Conservation (phyloP, 2,113 vertebrate species). For the Megaceryle maxima region DNA sequence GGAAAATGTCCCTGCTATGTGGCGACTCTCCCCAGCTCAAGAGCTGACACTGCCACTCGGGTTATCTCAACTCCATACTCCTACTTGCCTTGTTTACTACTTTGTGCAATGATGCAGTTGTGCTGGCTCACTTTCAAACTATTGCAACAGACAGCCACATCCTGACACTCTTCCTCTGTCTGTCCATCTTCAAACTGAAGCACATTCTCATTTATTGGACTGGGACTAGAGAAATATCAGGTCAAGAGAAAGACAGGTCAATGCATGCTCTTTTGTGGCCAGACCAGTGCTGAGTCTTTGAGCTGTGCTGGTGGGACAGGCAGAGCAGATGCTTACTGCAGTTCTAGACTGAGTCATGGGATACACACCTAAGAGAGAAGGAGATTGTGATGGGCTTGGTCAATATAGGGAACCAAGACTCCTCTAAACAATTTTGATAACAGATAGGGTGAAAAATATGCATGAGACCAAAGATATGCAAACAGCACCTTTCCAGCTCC, state of each 20-base stretch:
- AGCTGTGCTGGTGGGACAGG: background rate
- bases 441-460: background rate
- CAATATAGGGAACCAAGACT: background rate
- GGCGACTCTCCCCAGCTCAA: background rate
- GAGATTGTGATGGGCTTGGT: background rate
- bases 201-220: background rate
- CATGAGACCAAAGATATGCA: background rate
- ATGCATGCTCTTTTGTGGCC: background rate
- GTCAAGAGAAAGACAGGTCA: background rate
- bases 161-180: background rate
- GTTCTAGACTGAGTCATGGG: background rate
- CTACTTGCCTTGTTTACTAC: background rate
- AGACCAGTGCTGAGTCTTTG: background rate
- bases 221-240: background rate
- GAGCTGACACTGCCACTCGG: background rate
- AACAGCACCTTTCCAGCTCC: background rate
- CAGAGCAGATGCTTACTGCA: background rate
- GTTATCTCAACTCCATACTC: background rate
- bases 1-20: background rate
- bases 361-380: rapidly evolving
- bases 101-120: background rate
- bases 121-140: background rate
- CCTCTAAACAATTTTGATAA: background rate
- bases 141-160: constrained; percentile 8
- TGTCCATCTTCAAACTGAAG: background rate